Conservation (phyloP, 2,113 vertebrate genomes). For the Hylia prasina region DNA sequence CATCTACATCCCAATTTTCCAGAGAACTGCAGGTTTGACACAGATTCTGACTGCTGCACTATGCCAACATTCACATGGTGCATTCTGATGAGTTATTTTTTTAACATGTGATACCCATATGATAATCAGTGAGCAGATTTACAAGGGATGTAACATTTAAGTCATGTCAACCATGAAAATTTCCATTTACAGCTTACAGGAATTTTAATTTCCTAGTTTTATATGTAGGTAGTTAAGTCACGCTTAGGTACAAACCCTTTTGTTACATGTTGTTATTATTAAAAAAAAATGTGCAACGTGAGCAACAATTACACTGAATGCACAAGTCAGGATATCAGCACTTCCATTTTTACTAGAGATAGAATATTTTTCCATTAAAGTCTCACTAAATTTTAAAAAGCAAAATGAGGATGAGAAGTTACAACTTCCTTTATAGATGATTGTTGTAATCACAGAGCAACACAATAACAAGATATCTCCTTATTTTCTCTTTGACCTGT, state of each 20-base stretch:
- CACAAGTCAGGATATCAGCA: background rate
- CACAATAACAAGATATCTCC: background rate
- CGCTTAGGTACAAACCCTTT: fast-evolving
- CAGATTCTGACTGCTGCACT: background rate
- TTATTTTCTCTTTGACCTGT: background rate
- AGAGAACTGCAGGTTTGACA: background rate
- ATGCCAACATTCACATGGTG: background rate
- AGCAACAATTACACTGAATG: background rate
- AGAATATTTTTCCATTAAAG: background rate
- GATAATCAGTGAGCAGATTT: background rate
- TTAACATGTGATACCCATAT: background rate
- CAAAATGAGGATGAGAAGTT: background rate
- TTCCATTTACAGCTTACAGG: background rate
- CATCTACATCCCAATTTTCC: background rate
- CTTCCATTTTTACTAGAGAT: background rate
- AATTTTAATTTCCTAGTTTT: background rate
- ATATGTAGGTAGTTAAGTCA: background rate
- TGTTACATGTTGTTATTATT: background rate
- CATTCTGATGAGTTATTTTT: background rate
- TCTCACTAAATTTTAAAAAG: background rate
- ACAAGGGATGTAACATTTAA: background rate
- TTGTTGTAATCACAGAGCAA: background rate
- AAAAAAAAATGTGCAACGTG: background rate
- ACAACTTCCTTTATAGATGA: background rate
- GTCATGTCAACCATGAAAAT: background rate